These are phyloP conservation scores for Suricata suricatta DNA, from an alignment of 2,113 vertebrate species.

Conservation along the genomic window DNA sequence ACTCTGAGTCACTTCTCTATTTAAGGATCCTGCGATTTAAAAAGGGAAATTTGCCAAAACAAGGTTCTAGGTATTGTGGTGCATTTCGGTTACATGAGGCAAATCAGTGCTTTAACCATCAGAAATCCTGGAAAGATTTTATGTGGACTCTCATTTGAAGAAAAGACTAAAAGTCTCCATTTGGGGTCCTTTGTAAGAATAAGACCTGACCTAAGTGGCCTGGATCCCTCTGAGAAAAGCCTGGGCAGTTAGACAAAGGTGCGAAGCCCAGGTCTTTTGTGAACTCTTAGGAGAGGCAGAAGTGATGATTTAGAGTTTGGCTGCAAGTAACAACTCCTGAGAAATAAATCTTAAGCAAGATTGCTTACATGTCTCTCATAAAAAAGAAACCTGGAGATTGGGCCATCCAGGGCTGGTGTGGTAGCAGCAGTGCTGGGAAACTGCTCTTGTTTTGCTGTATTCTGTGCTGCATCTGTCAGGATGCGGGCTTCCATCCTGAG, in stretches of 20 bases:
- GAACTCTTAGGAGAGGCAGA: neutral
- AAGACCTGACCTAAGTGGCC: neutral
- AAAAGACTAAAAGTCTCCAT: neutral
- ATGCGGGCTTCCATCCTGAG: neutral
- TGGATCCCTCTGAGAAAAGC: neutral
- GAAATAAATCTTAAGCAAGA: constrained; percentile 6
- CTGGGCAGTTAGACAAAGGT: neutral
- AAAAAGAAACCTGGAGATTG: neutral
- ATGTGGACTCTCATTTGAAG: neutral
- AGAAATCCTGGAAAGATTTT: neutral
- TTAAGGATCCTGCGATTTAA: neutral
- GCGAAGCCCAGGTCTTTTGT: neutral
- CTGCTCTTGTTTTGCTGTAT: neutral
- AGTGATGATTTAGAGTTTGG: neutral
- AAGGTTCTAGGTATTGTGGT: neutral
- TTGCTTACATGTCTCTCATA: neutral
- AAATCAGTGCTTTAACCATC: constrained; percentile 10
- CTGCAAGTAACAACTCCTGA: neutral
- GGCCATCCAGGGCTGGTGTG: neutral
- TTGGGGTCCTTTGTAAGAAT: neutral
- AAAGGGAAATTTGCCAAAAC: neutral
- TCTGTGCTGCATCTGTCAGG: neutral
- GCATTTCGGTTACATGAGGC: neutral
- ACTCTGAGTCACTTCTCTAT: neutral
- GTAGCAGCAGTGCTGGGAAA: neutral